Conservation (phyloP, 2,113 vertebrate species). For the Lasiurus borealis region DNA sequence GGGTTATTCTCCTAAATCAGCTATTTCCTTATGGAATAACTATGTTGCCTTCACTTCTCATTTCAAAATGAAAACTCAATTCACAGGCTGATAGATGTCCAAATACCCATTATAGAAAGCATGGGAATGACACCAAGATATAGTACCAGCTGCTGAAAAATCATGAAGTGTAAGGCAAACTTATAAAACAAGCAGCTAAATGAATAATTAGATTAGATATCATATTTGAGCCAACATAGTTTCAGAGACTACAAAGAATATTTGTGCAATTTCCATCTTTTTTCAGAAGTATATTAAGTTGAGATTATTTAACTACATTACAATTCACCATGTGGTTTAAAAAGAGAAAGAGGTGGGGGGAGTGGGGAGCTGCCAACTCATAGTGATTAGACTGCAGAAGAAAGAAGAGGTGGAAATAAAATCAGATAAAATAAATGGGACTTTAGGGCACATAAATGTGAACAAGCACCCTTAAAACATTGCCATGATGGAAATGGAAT, state of each 20-base stretch:
- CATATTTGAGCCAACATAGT: conserved; percentile 17
- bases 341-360: background rate
- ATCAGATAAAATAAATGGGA: background rate
- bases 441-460: background rate
- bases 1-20: conserved; percentile 54
- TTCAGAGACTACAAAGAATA: conserved; percentile 59
- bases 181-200: background rate
- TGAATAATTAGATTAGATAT: conserved; percentile 28
- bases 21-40: conserved; percentile 29
- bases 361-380: background rate
- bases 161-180: conserved; percentile 24
- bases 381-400: background rate
- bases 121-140: background rate
- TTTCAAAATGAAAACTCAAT: conserved; percentile 52
- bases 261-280: conserved; percentile 31
- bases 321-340: background rate
- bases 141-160: background rate
- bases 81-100: background rate
- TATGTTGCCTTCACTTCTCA: background rate
- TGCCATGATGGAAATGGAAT: background rate
- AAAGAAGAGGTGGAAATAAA: background rate
- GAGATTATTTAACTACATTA: background rate
- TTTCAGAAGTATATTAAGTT: background rate
- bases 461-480: conserved; percentile 3
- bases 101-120: conserved; percentile 11